phyloP scores from a whole-genome alignment of 1,140 invertebrate species.

The Pseudachorutes palmiensis region DNA sequence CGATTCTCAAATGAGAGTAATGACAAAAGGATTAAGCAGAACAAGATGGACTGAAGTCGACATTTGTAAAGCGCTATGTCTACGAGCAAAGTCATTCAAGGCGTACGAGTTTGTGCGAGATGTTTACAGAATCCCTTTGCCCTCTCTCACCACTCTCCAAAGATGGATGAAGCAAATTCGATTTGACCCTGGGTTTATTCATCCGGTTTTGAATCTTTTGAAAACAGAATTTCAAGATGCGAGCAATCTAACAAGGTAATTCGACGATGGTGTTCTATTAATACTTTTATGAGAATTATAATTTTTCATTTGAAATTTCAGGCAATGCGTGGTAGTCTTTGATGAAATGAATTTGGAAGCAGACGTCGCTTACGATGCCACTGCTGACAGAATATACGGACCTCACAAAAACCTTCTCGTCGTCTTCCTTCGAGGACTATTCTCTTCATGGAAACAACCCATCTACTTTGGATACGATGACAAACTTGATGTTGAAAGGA shows the following conservation, averaged over 20 bases:
- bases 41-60: not conserved
- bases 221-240: not conserved
- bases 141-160: not conserved
- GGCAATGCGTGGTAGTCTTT: slow-evolving; percentile 35
- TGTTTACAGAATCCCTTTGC: not conserved
- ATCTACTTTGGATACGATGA: slow-evolving; percentile 42
- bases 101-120: not conserved
- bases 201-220: not conserved
- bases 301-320: not conserved
- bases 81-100: not conserved
- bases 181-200: not conserved
- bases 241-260: not conserved
- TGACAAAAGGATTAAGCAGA: not conserved
- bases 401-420: slow-evolving; percentile 41
- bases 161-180: not conserved
- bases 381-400: slow-evolving; percentile 38
- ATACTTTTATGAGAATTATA: not conserved
- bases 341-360: slow-evolving; percentile 4
- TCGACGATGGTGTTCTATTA: not conserved
- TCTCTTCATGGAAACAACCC: slow-evolving; percentile 42
- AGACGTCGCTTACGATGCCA: not conserved
- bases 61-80: not conserved
- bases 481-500: slow-evolving; percentile 39
- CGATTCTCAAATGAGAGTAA: not conserved
- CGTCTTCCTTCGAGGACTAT: slow-evolving; percentile 40